phyloP scores from a whole-genome alignment of 37 sponge, comb jelly and placozoan species.

The Hexactinellida sp. region DNA sequence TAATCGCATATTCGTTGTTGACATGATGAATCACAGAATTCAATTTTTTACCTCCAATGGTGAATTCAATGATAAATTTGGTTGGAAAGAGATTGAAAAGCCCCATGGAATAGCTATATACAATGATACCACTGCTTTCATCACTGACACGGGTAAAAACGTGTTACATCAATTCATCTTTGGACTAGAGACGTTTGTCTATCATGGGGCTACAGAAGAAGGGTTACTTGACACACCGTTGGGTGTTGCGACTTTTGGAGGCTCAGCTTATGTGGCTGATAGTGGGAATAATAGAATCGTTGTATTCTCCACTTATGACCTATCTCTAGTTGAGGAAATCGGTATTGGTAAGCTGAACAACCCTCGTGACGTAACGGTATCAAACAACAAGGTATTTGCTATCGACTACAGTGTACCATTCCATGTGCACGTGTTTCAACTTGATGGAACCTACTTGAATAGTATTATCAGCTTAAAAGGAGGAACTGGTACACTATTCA shows the following conservation, averaged over 20 bases:
- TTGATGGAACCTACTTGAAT: background rate
- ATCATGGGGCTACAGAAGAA: background rate
- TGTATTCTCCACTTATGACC: background rate
- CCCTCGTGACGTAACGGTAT: background rate
- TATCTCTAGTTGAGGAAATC: background rate
- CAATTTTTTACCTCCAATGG: background rate
- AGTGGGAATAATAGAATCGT: background rate
- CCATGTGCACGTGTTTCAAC: background rate
- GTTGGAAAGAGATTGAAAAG: background rate
- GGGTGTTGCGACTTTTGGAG: background rate
- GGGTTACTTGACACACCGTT: background rate
- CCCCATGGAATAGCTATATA: background rate
- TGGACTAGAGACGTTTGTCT: background rate
- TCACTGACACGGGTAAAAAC: background rate
- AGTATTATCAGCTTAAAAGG: background rate
- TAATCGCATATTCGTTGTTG: background rate
- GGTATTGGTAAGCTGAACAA: background rate
- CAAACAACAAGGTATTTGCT: background rate
- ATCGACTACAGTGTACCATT: background rate
- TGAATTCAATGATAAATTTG: background rate
- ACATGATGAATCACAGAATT: background rate
- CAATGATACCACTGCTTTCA: no score
- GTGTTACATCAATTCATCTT: background rate
- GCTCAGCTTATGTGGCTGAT: background rate
- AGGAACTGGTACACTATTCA: background rate